Base-by-base conservation (phyloP, 2,113 vertebrate genomes). In the Mormyrus iriodes region DNA sequence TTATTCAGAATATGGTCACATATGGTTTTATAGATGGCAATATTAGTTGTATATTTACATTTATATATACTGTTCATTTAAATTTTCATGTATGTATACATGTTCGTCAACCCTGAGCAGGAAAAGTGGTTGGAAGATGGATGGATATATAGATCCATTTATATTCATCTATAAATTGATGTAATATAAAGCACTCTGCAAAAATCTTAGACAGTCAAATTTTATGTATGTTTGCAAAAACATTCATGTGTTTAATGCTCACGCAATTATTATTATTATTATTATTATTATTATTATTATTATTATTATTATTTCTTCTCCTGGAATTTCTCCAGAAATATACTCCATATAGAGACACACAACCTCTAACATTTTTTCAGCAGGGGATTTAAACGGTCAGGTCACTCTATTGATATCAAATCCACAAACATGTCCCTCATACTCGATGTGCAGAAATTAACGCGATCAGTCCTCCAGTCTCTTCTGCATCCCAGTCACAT, bases 401-500 rank as follows among this genome's bases (percentile, higher is more conserved):
- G 58, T 48, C 86, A 42, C 51, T 46, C 86, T 58, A 27, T 90
- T 27, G 35, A 35, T n/a, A n/a, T 24, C 53, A 27, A 84, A n/a
- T 42, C 86, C 76, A 90, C 87, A 88, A 53, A 58, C 27, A 85
- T 89, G 83, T 27, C 8, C 49, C 79, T 31, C 88, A 15, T 89
- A 91, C 88, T 86, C 65, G 65, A 52, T 65, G 76, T 85, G 53
- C 52, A 88, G 61, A 76, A 69, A 88, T 39, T 89, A 52, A 51
- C 55, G 31, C 27, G 44, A 46, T n/a, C 39, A 21, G 10, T 46
- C 69, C 15, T 61, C 35, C 46, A 87, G 42, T 65, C 51, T 39
- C 35, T 39, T 90, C 76, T 65, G 44, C 87, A 88, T 90, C 90
- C 82, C 86, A 31, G 58, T 88, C 87, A 90, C 27, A 31, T 3